Percentiles rank a stretch among this genome's conserved stretches.
Conservation (phyloP, 2,113 vertebrate genomes). For the Potamarius usumacintae region DNA sequence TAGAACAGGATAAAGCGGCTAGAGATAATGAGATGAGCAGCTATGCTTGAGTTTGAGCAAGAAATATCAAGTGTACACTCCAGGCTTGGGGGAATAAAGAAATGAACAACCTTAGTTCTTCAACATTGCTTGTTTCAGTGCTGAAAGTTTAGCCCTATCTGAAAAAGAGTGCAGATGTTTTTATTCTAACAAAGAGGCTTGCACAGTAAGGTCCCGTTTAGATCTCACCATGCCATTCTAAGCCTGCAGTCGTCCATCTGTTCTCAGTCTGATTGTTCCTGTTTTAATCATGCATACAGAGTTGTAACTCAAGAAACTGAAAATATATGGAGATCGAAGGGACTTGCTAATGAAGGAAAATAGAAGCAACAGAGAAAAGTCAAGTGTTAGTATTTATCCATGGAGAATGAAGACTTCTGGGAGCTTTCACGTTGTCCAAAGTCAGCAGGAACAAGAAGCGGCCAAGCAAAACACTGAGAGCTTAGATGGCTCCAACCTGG, state of each 20-base stretch:
- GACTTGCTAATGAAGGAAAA: slow-evolving; percentile 40
- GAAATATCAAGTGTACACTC: neutral
- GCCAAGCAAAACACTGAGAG: slow-evolving; percentile 45
- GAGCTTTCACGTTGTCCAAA: slow-evolving; percentile 41
- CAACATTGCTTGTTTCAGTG: neutral
- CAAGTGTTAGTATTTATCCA: slow-evolving; percentile 38
- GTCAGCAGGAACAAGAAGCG: slow-evolving; percentile 9
- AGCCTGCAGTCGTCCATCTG: neutral
- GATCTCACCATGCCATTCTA: neutral
- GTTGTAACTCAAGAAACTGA: slow-evolving; percentile 10
- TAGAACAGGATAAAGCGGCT: too few relatives aligned
- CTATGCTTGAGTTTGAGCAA: neutral
- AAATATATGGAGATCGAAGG: slow-evolving; percentile 17
- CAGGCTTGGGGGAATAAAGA: neutral
- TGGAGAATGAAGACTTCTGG: slow-evolving; percentile 39
- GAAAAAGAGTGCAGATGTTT: neutral
- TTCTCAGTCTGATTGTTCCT: neutral
- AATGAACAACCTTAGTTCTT: neutral
- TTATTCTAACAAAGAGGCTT: neutral
- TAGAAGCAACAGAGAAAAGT: slow-evolving; percentile 41
- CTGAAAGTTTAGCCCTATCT: neutral
- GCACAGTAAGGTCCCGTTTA: neutral
- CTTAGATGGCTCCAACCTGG: slow-evolving; percentile 30
- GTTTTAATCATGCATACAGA: slow-evolving; percentile 22
- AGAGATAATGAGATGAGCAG: neutral